Evolutionary conservation across 2,113 vertebrate species (phyloP).

Genomic region (Antechinus stuartii): DNA sequence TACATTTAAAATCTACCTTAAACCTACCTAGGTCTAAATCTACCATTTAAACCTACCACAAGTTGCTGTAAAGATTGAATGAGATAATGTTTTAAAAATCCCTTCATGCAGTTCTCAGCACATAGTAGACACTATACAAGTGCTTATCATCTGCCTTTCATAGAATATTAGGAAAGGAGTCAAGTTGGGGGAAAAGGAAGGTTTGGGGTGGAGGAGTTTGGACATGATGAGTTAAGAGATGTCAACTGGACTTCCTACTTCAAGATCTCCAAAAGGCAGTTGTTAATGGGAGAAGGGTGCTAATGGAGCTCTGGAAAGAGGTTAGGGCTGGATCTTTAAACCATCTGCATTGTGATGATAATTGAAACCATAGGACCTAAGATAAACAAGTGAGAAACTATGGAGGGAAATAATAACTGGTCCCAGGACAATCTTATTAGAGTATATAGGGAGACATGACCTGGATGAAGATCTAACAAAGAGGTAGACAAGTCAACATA

Average conservation of each 20-base stretch:
- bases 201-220: neutral
- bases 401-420: neutral
- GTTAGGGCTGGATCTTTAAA: neutral
- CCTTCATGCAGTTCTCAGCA: neutral
- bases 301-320: neutral
- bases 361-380: neutral
- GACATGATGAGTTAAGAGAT: neutral
- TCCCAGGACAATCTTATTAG: neutral
- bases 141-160: neutral
- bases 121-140: too few relatives aligned
- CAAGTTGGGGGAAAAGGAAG: neutral
- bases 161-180: neutral
- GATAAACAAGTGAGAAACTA: neutral
- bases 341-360: neutral
- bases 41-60: too few relatives aligned
- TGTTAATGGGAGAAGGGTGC: neutral
- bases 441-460: neutral
- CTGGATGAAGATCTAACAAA: neutral
- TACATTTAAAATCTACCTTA: too few relatives aligned
- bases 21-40: too few relatives aligned
- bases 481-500: neutral
- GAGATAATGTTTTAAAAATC: neutral
- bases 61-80: too few relatives aligned
- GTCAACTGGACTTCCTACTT: neutral
- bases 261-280: neutral